Base-by-base conservation (phyloP, 2,888 invertebrate genomes). In the Beris chalybata region DNA sequence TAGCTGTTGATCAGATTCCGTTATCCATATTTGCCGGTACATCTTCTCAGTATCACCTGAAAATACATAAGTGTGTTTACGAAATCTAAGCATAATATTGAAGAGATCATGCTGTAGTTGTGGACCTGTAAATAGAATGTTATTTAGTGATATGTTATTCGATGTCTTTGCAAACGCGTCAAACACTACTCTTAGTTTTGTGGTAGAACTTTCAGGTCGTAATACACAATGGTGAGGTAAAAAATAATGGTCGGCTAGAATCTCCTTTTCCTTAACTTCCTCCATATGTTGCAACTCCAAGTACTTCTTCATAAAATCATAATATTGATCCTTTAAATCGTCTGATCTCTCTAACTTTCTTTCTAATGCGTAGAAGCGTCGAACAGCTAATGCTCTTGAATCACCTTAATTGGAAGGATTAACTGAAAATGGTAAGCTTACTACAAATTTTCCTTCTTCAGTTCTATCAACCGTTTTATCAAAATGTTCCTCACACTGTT, bases 211-310 rank as follows among this genome's bases (percentile, higher is more conserved):
- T 11, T 45, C 45, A 11, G n/a, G n/a, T n/a, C 45, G 45, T n/a
- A 45, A 12, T 12, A 45, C 45, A 45, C 45, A 45, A 45, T 45
- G 45, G n/a, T 45, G 45, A 11, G 45, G 45, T n/a, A 45, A 45
- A 2, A 45, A 45, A 45, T 22, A 22, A 22, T 22, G 22, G 22
- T 22, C 22, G 22, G 22, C n/a, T n/a, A n/a, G 44, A 44, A 22
- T 22, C 22, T 22, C 22, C 22, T 22, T 22, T 22, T 22, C 22
- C 22, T 22, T 22, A 22, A 22, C 44, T 44, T 44, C 44, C n/a
- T 22, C 22, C 22, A 22, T 22, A 22, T 22, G 22, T 22, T 22
- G 22, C 9, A 44, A 2, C 44, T 3, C 11, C 9, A 44, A 12
- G n/a, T 44, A 44, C n/a, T 44, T n/a, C 11, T 44, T 44, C 44